A percentile compares a stretch with the other conserved stretches of the same genome.
phyloP scores from a whole-genome alignment of 2,797 vertebrate genomes.

The Pantherophis vulpinus region DNA sequence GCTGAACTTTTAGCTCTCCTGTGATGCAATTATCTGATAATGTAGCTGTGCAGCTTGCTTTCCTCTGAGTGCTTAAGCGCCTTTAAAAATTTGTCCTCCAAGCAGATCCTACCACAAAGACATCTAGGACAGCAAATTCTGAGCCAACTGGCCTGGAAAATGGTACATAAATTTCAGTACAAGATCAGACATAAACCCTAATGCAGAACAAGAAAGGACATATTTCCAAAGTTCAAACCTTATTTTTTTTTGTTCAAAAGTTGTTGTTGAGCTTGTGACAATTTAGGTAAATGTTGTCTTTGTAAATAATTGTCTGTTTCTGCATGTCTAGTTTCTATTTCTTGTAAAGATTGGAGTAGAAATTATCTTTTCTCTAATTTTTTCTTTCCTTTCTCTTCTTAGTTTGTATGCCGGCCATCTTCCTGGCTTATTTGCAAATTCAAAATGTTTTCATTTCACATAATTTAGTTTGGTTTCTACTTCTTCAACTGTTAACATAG shows the following conservation, averaged over 20 bases:
- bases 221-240: not conserved
- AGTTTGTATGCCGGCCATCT: not conserved
- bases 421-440: not conserved
- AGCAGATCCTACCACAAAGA: not conserved
- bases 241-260: not conserved
- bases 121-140: not conserved
- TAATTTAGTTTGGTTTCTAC: not conserved
- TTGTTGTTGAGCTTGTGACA: not conserved
- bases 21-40: conserved; percentile 26
- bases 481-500: not conserved
- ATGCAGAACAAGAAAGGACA: not conserved
- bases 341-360: not conserved
- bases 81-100: not conserved
- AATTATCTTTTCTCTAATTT: not conserved
- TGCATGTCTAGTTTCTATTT: not conserved
- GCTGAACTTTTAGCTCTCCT: not conserved
- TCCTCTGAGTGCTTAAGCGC: not conserved
- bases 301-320: not conserved
- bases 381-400: not conserved
- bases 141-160: not conserved
- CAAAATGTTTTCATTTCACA: not conserved
- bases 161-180: not conserved
- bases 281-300: not conserved
- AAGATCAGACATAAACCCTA: not conserved
- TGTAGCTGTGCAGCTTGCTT: not conserved